Conservation (phyloP, 2,797 vertebrate species). For the Schizopygopsis malacanthus region DNA sequence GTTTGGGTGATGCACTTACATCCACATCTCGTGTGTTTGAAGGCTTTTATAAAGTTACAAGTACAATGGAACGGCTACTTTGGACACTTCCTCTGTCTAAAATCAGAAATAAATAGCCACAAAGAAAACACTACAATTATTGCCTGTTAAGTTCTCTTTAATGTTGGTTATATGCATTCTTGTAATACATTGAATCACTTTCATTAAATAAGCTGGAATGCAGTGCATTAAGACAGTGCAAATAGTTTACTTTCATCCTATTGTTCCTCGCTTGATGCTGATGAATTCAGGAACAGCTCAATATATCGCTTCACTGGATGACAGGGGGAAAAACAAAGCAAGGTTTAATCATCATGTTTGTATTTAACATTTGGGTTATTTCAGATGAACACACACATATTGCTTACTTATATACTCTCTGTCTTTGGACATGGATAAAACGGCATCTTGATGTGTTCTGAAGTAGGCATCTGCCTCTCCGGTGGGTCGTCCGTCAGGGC, state of each 20-base stretch:
- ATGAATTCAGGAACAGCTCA: constrained; percentile 88
- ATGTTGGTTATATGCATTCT: not conserved
- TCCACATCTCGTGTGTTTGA: not conserved
- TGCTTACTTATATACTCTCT: constrained; percentile 83
- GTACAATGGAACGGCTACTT: not conserved
- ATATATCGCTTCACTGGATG: constrained; percentile 83
- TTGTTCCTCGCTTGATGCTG: constrained; percentile 5
- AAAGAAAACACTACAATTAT: not conserved
- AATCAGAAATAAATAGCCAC: not conserved
- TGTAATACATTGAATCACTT: not conserved
- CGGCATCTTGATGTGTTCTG: constrained; percentile 78
- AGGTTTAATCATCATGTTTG: not conserved
- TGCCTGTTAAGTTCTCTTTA: not conserved
- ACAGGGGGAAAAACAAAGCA: not conserved
- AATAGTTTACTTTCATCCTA: constrained; percentile 21
- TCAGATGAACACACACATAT: not conserved
- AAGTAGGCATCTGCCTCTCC: constrained; percentile 89
- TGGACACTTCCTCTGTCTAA: not conserved
- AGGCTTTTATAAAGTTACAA: not conserved
- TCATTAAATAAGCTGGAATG: not conserved
- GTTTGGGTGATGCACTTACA: not conserved
- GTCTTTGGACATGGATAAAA: constrained; percentile 86
- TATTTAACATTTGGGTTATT: not conserved
- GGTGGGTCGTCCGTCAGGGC: constrained; percentile 78
- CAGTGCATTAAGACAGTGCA: not conserved